phyloP scores from a whole-genome alignment of 2,888 invertebrate species.

The Fissipunctia ypsillon region DNA sequence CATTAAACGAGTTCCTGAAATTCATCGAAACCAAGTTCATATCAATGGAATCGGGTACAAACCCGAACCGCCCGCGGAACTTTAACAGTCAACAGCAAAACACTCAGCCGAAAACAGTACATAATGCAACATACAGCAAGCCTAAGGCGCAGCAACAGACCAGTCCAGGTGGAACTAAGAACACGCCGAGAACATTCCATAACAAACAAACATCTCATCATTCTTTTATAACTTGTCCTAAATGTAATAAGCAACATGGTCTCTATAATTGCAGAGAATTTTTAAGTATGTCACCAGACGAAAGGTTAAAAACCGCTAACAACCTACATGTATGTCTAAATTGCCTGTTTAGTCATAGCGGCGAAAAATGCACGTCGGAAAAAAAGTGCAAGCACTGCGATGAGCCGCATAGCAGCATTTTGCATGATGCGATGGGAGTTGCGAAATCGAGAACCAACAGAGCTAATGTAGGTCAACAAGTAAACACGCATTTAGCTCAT shows the following conservation, averaged over 20 bases:
- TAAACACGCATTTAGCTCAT: slow-evolving; percentile 9
- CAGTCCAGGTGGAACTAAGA: not conserved
- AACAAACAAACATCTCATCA: not conserved
- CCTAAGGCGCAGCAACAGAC: not conserved
- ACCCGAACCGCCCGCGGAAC: slow-evolving; percentile 4
- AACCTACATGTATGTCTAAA: not conserved
- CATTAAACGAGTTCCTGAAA: slow-evolving; percentile 11
- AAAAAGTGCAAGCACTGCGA: slow-evolving; percentile 8
- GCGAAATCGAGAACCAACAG: not conserved
- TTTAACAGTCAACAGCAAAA: slow-evolving; percentile 1
- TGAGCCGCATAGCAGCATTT: slow-evolving; percentile 7
- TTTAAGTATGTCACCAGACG: slow-evolving; percentile 4
- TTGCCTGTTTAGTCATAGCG: slow-evolving; percentile 6
- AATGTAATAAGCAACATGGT: slow-evolving; percentile 10
- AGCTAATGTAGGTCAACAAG: slow-evolving; percentile 15
- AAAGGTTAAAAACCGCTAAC: slow-evolving; percentile 17
- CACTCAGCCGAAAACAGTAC: no score
- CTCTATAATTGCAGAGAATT: not conserved
- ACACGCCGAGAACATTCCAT: slow-evolving; percentile 1
- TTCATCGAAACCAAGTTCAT: slow-evolving; percentile 10
- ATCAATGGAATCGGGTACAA: slow-evolving; percentile 8
- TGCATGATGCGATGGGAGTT: slow-evolving; percentile 3
- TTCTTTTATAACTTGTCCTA: not conserved
- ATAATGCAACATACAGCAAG: slow-evolving; percentile 13
- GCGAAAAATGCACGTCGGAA: slow-evolving; percentile 7